Evolutionary conservation across 2,113 vertebrate species (phyloP).

Genomic region (Eclectus roratus): DNA sequence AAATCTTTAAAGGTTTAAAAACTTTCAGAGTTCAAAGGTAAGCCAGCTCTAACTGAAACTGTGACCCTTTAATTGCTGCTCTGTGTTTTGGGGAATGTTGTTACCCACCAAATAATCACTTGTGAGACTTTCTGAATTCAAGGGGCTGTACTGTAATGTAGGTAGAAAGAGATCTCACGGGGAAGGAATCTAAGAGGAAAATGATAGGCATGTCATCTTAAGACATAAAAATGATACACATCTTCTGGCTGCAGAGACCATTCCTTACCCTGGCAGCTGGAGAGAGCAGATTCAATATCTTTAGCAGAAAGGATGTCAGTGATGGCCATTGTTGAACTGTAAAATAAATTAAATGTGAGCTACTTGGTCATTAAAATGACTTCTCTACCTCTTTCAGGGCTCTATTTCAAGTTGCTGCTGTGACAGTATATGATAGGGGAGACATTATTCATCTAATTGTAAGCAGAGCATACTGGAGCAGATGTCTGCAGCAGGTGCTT

Average conservation of each 20-base stretch:
- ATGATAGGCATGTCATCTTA: conserved; percentile 44
- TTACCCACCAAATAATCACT: background rate
- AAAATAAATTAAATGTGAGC: conserved; percentile 42
- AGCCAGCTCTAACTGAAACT: background rate
- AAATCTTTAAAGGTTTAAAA: background rate
- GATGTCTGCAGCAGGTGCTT: conserved; percentile 64
- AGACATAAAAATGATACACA: conserved; percentile 58
- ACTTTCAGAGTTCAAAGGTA: background rate
- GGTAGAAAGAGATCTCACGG: conserved; percentile 28
- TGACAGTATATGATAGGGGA: conserved; percentile 25
- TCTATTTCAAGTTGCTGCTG: conserved; percentile 53
- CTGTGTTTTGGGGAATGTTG: background rate
- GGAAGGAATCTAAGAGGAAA: conserved; percentile 40
- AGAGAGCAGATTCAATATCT: conserved; percentile 75
- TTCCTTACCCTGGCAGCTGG: conserved; percentile 76
- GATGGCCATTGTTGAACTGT: conserved; percentile 68
- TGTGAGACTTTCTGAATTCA: background rate
- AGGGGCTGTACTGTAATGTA: background rate
- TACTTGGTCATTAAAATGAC: conserved; percentile 35
- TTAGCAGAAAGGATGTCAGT: conserved; percentile 73
- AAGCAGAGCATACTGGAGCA: background rate
- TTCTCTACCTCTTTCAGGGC: background rate
- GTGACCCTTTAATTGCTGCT: background rate
- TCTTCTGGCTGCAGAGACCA: conserved; percentile 32
- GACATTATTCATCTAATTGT: conserved; percentile 12